Conservation (phyloP, 2,888 invertebrate genomes). For the Drosophila longiperda region DNA sequence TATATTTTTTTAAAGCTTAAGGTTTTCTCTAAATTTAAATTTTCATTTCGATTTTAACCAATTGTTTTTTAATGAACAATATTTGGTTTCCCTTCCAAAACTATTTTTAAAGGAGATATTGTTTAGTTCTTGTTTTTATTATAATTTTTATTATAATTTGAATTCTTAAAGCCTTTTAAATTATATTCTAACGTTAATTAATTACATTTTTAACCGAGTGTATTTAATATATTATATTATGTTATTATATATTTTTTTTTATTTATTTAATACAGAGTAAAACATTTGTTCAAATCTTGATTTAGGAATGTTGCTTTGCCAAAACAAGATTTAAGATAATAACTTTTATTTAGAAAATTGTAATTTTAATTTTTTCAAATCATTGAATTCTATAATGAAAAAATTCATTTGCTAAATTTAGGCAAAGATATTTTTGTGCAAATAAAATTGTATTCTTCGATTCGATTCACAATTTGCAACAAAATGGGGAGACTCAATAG, state of each 20-base stretch:
- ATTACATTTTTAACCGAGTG: fast-evolving
- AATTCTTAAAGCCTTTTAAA: too few species aligned
- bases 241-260: background rate
- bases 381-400: background rate
- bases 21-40: too few species aligned
- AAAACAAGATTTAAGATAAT: background rate
- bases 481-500: background rate
- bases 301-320: background rate
- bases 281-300: background rate
- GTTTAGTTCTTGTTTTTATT: fast-evolving
- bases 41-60: background rate
- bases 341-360: background rate
- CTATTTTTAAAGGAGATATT: background rate
- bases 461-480: background rate
- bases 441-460: background rate
- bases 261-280: fast-evolving
- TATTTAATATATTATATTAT: background rate
- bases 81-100: background rate
- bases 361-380: background rate
- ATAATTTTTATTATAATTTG: too few species aligned
- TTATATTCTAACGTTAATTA: background rate
- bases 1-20: background rate
- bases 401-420: background rate
- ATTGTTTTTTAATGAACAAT: too few species aligned
- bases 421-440: background rate